These are phyloP conservation scores for Copidosoma aretas DNA, from an alignment of 2,888 invertebrate genomes.

Conservation along the genomic window DNA sequence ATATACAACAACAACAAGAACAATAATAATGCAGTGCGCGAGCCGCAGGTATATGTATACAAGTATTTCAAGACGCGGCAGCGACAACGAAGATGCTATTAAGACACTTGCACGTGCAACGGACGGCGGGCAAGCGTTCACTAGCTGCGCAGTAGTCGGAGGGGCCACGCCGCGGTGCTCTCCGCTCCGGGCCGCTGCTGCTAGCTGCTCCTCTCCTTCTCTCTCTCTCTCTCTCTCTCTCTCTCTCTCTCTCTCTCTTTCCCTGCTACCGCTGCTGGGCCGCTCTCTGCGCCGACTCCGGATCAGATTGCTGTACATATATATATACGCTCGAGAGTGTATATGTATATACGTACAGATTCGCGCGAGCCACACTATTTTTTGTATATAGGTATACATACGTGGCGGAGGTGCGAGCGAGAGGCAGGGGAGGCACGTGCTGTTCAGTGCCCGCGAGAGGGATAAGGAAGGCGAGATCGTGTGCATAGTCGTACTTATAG, in stretches of 20 bases:
- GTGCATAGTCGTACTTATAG: too few species aligned
- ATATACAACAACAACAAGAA: too few species aligned
- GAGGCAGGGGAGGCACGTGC: background rate
- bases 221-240: background rate
- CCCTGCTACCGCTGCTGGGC: background rate
- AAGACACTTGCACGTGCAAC: constrained; percentile 9
- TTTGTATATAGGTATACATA: too few species aligned
- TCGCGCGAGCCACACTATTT: too few species aligned
- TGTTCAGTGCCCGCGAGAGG: background rate
- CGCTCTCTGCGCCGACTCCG: constrained; percentile 26
- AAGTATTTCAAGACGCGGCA: background rate
- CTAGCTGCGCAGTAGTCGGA: constrained; percentile 30
- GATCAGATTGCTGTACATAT: background rate
- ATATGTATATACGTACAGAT: background rate
- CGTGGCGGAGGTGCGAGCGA: background rate
- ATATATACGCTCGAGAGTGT: background rate
- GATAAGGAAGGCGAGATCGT: background rate
- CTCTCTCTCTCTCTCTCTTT: background rate
- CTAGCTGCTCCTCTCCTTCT: constrained; percentile 12
- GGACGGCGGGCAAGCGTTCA: constrained; percentile 31
- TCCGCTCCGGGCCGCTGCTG: constrained; percentile 8
- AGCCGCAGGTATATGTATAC: too few species aligned
- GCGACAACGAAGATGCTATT: background rate
- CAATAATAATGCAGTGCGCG: too few species aligned
- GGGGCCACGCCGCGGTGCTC: constrained; percentile 19